These are phyloP conservation scores for Acrossocheilus fasciatus DNA, from an alignment of 2,797 vertebrate species.

Conservation along the genomic window DNA sequence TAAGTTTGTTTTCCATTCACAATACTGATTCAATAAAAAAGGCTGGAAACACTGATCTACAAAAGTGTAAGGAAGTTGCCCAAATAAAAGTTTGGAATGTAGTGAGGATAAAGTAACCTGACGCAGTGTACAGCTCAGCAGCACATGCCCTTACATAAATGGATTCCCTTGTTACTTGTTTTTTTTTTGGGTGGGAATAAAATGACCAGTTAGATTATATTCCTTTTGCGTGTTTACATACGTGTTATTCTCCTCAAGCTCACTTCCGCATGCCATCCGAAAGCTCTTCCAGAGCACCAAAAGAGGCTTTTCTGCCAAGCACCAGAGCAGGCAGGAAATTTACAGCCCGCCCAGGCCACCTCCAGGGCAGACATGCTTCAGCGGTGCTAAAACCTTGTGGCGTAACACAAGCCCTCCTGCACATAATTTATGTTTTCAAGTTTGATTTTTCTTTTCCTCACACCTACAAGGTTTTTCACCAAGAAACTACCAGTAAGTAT, in stretches of 20 bases:
- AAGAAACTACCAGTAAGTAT: conserved; percentile 75
- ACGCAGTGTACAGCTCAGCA: conserved; percentile 40
- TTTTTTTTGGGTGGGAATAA: conserved; percentile 38
- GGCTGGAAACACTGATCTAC: neutral
- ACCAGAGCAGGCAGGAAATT: conserved; percentile 34
- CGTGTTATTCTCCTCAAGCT: neutral
- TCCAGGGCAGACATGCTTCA: conserved; percentile 44
- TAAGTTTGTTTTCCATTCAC: neutral
- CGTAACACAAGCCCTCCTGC: conserved; percentile 60
- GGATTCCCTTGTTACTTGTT: conserved; percentile 63
- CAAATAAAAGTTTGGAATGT: neutral
- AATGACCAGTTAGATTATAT: conserved; percentile 62
- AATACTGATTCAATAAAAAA: neutral
- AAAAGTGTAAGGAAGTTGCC: neutral
- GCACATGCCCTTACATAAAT: conserved; percentile 59
- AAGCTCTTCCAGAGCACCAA: conserved; percentile 22
- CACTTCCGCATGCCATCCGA: conserved; percentile 3
- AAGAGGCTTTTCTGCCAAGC: conserved; percentile 28
- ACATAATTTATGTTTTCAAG: conserved; percentile 73
- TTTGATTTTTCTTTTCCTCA: conserved; percentile 70
- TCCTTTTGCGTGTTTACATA: conserved; percentile 42
- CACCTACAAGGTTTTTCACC: conserved; percentile 52
- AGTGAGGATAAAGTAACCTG: conserved; percentile 40
- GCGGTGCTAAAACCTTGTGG: conserved; percentile 44
- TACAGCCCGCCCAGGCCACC: conserved; percentile 32